A percentile compares a stretch with the other conserved stretches of the same genome.
Evolutionary conservation across 2,888 invertebrate species (phyloP).

Genomic region (Chesias legatella): DNA sequence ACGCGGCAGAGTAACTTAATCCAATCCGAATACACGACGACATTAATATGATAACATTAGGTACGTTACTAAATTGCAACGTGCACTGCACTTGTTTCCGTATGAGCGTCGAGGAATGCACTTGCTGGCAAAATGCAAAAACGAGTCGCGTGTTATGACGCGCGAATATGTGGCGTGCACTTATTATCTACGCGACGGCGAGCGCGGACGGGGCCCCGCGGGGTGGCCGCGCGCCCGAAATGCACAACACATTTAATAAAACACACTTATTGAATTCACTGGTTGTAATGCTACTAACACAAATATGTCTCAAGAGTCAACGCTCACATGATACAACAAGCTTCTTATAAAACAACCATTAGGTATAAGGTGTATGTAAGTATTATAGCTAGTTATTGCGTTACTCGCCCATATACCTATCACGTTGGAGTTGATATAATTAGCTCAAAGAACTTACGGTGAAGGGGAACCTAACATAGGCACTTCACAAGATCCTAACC

Average conservation of each 20-base stretch:
- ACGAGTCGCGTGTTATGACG: slow-evolving; percentile 46
- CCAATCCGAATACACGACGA: too few relatives aligned
- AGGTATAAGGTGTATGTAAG: too few relatives aligned
- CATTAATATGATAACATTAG: slow-evolving; percentile 13
- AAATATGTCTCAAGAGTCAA: slow-evolving; percentile 31
- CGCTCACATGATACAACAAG: too few relatives aligned
- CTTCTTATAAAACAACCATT: too few relatives aligned
- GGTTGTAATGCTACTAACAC: not conserved
- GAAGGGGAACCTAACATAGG: too few relatives aligned
- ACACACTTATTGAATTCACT: slow-evolving; percentile 9
- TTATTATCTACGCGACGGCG: slow-evolving; percentile 65
- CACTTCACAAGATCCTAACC: too few relatives aligned
- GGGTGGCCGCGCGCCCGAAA: slow-evolving; percentile 62
- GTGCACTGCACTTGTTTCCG: not conserved
- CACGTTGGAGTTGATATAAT: too few relatives aligned
- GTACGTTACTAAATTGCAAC: slow-evolving; percentile 31
- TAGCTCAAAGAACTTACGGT: too few relatives aligned
- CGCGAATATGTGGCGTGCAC: slow-evolving; percentile 61
- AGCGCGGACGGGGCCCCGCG: slow-evolving; percentile 56
- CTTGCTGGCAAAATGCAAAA: slow-evolving; percentile 39
- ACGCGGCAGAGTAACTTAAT: too few relatives aligned
- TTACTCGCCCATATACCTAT: too few relatives aligned
- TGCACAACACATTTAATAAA: slow-evolving; percentile 32
- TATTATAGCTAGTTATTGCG: too few relatives aligned
- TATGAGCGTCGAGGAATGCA: slow-evolving; percentile 46